Evolutionary conservation across 2,888 invertebrate genomes (phyloP), one percentile per base, ranked within the genome.

Genomic region (Meteorus colon): DNA sequence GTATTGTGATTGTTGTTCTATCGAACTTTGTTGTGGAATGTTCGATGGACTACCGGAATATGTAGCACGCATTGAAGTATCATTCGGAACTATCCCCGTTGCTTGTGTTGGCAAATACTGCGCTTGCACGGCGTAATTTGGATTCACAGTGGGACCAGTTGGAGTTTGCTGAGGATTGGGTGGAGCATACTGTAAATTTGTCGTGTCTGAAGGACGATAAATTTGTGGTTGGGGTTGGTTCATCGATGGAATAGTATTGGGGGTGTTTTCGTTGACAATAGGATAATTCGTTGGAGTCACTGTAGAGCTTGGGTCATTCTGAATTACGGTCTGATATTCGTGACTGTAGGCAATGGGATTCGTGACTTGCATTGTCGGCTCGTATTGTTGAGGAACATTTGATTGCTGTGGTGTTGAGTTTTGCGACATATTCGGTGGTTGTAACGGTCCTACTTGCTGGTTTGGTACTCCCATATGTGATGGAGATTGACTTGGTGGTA

Each of bases 281-380:
- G 70, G 34, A 27, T 70, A 70, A 60, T 70, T 63, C 29, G 31
- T 34, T 19, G 19, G 10, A 51, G 2, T 63, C 16, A 45, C 48
- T 0, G 72, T 48, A 2, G 63, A 6, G 4, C 14, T n/a, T 29
- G 71, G 4, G 8, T 41, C 24, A 55, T 29, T 55, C 19, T 27
- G 31, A 19, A 24, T 4, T 12, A 29, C 29, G 2, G 51, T 19
- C 10, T 70, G 29, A 55, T 29, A 31, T 41, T 55, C 0, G 29
- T 34, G n/a, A 37, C 41, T 16, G 62, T 73, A 59, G 73, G 34
- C 55, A 45, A 37, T 55, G 65, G 31, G 75, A 62, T 66, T 72
- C 76, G 81, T 14, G 31, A 66, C n/a, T 71, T 72, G 77, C 31
- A 80, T 74, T 29, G 76, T 59, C 2, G 75, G 10, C 27, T 80